Evolutionary conservation across 2,888 invertebrate species (phyloP), one percentile per base, ranked within the genome.

Genomic region (Erannis defoliaria): DNA sequence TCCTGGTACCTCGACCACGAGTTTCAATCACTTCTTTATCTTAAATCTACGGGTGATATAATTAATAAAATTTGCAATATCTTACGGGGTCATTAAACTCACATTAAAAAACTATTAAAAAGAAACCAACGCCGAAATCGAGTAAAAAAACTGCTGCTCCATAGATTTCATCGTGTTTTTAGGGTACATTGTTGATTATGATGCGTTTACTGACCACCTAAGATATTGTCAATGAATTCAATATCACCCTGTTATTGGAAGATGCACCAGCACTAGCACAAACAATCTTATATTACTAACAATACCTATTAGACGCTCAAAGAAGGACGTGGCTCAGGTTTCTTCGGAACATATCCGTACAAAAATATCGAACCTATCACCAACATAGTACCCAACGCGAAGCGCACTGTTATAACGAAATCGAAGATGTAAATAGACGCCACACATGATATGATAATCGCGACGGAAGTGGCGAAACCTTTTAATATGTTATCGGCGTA

Each of bases 401-500:
- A 99, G 83, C 97, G 97, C n/a, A 96, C 64, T 1, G 98, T 97
- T 51, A 99, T 93, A 65, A 96, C 94, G 82, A 99, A 99, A 74
- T 97, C 94, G 81, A 99, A 99, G 70, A 99, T 92, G 84, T 98
- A 98, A 67, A 99, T 96, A 0, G 99, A 99, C 1, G 96, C 98
- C 51, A 99, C 90, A 81, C 99, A 99, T 0, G 99, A 98, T 70
- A 99, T 96, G 43, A 99, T 95, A 71, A 99, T 99, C 5, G 99
- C 98, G 55, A 99, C 94, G 0, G 99, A 99, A 0, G 99, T 99
- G 40, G 99, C 99, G 82, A 99, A 99, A 19, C 99, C 99, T 91
- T 98, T 99, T 5, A 99, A 93, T 80, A 99, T 99, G 89, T 99
- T 99, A 87, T 99, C 99, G 0, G 99, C 99, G 86, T 99, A 99